Evolutionary conservation across 2,113 vertebrate genomes (phyloP), one percentile per base, ranked within the genome.

Genomic region (Lophura nycthemera): DNA sequence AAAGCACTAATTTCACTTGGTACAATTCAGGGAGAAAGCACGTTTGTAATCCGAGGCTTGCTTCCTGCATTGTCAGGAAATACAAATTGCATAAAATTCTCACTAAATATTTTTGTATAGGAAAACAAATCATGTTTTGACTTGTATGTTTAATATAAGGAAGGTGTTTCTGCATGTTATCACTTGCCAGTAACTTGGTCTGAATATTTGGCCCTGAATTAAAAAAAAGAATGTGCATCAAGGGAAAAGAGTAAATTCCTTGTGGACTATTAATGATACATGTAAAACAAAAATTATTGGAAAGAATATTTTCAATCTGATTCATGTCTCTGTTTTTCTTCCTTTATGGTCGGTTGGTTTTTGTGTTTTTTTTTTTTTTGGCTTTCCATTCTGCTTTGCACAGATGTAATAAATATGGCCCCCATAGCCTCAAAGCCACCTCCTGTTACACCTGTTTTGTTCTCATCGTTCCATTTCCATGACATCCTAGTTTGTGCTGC

Each of bases 281-380:
- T 89, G 74, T 90, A 78, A 95, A 85, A 27, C 52, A 69, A 52
- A n/a, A 54, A 29, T 54, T 65, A 9, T 89, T 86, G 65, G 63
- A 94, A 95, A 91, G n/a, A 72, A 61, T 63, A 36, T 92, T 95
- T 96, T 79, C 18, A 72, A 92, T 71, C 30, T 65, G 40, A 61
- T 75, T 71, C 2, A 29, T 29, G 75, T 61, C 25, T 93, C 54
- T 85, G 69, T 3, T 85, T 86, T 96, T 83, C 42, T 91, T 95
- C 85, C 43, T 78, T 88, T 86, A 40, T 65, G 77, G 56, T 86
- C 64, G 38, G 52, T 54, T 54, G 52, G 24, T 54, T 54, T 54
- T 48, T 92, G n/a, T 7, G 25, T 16, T 27, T 14, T 27, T 27
- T 0, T 6, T 73, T 92, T 80, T 93, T 78, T 78, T 89, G 36